Evolutionary conservation across 2,113 vertebrate species (phyloP).

Genomic region (Otocyon megalotis): DNA sequence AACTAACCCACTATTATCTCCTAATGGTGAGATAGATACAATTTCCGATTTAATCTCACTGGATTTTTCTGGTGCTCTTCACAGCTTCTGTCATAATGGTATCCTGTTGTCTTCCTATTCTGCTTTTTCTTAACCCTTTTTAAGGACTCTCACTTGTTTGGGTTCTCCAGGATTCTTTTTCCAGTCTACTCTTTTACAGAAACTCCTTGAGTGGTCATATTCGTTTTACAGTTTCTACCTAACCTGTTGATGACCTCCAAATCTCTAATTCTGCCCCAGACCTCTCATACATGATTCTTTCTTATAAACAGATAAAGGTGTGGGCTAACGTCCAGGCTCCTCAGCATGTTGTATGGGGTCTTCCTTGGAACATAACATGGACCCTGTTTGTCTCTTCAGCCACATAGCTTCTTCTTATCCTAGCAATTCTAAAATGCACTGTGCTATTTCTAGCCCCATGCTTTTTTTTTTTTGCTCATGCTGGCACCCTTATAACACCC

Average conservation of each 20-base stretch:
- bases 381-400: background rate
- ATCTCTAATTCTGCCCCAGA: background rate
- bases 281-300: background rate
- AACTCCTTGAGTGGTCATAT: background rate
- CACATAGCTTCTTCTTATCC: background rate
- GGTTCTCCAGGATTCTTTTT: background rate
- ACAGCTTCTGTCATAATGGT: background rate
- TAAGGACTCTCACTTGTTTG: background rate
- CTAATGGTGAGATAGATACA: background rate
- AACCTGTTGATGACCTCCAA: background rate
- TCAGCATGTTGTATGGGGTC: accelerated
- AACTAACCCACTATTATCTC: background rate
- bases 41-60: background rate
- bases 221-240: background rate
- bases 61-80: background rate
- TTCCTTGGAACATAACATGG: background rate
- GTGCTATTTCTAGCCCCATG: background rate
- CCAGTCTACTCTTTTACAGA: background rate
- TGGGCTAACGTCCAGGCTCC: background rate
- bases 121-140: background rate
- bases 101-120: background rate
- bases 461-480: background rate
- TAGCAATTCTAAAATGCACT: background rate
- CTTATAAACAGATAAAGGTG: background rate
- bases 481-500: too few species aligned